These are phyloP conservation scores for Cylloceria caligata DNA, from an alignment of 2,888 invertebrate genomes.

Conservation along the genomic window DNA sequence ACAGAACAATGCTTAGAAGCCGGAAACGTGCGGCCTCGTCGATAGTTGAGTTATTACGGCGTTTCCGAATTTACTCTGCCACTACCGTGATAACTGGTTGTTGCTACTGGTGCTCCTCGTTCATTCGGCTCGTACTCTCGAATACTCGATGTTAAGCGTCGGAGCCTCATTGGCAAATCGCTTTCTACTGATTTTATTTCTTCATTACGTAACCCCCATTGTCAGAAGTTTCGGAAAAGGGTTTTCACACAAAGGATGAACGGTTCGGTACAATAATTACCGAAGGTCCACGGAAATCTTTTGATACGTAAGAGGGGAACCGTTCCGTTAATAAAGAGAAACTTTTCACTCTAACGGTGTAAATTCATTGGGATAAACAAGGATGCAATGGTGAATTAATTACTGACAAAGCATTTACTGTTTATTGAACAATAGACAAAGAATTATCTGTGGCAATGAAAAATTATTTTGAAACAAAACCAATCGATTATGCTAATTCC, in stretches of 20 bases:
- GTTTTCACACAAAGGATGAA: neutral
- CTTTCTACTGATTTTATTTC: conserved; percentile 17
- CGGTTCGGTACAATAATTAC: neutral
- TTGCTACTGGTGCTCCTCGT: neutral
- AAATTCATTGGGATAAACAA: too few species aligned
- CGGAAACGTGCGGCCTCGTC: conserved; percentile 27
- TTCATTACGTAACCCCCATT: neutral
- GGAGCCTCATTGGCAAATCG: conserved; percentile 2
- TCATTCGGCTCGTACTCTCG: neutral
- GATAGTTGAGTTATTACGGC: conserved; percentile 37
- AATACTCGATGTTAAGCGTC: neutral
- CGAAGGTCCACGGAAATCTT: too few species aligned
- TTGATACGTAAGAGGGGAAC: too few species aligned
- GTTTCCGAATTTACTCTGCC: conserved; percentile 8
- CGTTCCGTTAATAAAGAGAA: too few species aligned
- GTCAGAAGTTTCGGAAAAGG: neutral
- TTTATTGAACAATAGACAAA: too few species aligned
- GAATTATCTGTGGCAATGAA: too few species aligned
- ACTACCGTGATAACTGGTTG: neutral
- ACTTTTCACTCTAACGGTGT: too few species aligned
- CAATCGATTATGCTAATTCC: neutral
- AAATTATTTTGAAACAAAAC: too few species aligned
- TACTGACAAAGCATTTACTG: too few species aligned
- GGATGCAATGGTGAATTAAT: too few species aligned
- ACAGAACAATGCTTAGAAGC: conserved; percentile 34